Conservation (phyloP, 2,797 vertebrate genomes). For the Silurus aristotelis region DNA sequence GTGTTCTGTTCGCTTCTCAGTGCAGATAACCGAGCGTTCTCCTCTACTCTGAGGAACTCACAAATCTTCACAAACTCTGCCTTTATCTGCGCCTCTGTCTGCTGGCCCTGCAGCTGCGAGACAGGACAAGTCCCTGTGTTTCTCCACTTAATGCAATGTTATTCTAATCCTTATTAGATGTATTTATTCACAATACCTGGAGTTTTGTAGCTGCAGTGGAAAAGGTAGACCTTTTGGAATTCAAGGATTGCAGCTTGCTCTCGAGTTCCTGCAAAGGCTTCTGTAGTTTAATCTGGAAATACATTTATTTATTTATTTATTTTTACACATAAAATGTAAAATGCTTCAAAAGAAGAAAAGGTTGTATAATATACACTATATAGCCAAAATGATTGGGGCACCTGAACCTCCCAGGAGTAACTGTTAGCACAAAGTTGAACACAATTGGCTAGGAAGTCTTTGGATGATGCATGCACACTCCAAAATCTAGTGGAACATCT, state of each 20-base stretch:
- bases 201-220: not conserved
- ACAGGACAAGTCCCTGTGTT: not conserved
- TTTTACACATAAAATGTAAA: not conserved
- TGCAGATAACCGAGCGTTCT: conserved; percentile 52
- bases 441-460: no score
- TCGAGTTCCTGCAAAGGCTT: conserved; percentile 1
- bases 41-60: conserved; percentile 57
- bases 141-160: no score
- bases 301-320: no score
- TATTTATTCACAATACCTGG: conserved; percentile 13
- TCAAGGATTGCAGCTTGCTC: not conserved
- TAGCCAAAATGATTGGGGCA: not conserved
- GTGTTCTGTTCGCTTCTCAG: conserved; percentile 37
- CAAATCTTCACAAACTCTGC: conserved; percentile 71
- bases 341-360: not conserved
- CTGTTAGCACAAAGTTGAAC: no score
- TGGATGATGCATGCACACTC: no score
- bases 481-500: no score
- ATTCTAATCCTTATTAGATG: not conserved
- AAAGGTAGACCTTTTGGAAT: not conserved
- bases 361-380: not conserved
- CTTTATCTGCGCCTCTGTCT: conserved; percentile 52
- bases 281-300: conserved; percentile 26
- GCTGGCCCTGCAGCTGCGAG: conserved; percentile 4
- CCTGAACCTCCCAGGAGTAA: no score